Evolutionary conservation across 2,888 invertebrate species (phyloP).

Genomic region (Hirtodrosophila trivittata): DNA sequence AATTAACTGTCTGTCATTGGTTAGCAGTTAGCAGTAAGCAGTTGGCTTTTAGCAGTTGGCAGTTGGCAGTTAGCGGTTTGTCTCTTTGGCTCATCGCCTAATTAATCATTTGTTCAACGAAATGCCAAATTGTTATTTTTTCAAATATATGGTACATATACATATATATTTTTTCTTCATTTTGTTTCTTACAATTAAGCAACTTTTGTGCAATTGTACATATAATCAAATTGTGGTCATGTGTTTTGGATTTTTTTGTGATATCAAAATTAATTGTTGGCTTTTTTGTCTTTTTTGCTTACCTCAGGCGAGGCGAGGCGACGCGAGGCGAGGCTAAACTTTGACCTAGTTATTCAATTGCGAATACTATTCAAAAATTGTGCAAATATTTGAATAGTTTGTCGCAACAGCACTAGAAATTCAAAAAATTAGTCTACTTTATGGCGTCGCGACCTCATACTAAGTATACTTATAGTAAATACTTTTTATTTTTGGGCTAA

Average conservation of each 20-base stretch:
- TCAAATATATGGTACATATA: slow-evolving; percentile 19
- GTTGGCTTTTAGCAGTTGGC: no score
- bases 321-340: slow-evolving; percentile 53
- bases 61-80: slow-evolving; percentile 15
- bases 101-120: slow-evolving; percentile 59
- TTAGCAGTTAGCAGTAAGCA: neutral
- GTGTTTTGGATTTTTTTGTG: slow-evolving; percentile 16
- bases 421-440: slow-evolving; percentile 31
- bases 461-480: no score
- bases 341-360: slow-evolving; percentile 62
- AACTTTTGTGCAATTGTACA: slow-evolving; percentile 64
- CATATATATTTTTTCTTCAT: slow-evolving; percentile 13
- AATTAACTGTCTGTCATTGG: slow-evolving; percentile 56
- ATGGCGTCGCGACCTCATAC: slow-evolving; percentile 5
- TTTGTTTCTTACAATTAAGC: slow-evolving; percentile 50
- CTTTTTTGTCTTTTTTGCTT: slow-evolving; percentile 19
- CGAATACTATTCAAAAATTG: slow-evolving; percentile 40
- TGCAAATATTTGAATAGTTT: slow-evolving; percentile 54
- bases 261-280: slow-evolving; percentile 44
- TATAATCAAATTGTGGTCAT: slow-evolving; percentile 37
- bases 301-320: slow-evolving; percentile 18
- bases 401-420: slow-evolving; percentile 4
- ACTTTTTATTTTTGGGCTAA: slow-evolving; percentile 13
- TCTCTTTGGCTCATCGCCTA: slow-evolving; percentile 60
- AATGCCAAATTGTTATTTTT: slow-evolving; percentile 57